phyloP scores from a whole-genome alignment of 1,140 invertebrate genomes.

The Drosophila parabipectinata region DNA sequence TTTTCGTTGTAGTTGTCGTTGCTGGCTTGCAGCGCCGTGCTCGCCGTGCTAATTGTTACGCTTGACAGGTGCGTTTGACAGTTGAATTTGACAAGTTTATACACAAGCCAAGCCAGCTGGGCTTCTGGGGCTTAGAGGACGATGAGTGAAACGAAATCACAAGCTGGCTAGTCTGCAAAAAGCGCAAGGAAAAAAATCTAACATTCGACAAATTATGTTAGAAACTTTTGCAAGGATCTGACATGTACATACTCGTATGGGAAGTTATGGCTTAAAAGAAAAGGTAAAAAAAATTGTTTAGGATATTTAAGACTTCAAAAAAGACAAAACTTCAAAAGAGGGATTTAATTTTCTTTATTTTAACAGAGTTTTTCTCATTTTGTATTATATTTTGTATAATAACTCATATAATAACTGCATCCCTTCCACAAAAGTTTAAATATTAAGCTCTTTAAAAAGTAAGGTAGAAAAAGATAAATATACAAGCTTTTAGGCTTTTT shows the following conservation, averaged over 20 bases:
- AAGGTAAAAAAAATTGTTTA: no score
- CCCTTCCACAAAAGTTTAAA: no score
- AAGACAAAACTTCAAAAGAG: no score
- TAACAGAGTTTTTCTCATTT: no score
- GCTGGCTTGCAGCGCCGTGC: conserved; percentile 47
- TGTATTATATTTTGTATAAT: no score
- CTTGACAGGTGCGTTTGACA: conserved; percentile 80
- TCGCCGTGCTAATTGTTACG: conserved; percentile 77
- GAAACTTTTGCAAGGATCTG: conserved; percentile 46
- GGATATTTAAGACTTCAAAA: neutral
- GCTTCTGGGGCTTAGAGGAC: conserved; percentile 19
- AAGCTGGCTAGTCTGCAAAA: conserved; percentile 10
- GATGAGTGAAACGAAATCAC: conserved; percentile 17
- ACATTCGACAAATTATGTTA: conserved; percentile 35
- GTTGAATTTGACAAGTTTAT: conserved; percentile 73
- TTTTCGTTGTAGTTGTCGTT: conserved; percentile 4
- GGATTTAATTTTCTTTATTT: no score
- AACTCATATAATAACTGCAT: no score
- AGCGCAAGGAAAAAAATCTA: neutral
- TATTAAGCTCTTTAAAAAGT: no score
- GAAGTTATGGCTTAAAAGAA: no score
- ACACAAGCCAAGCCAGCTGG: conserved; percentile 35
- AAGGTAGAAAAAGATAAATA: no score
- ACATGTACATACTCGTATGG: conserved; percentile 21
- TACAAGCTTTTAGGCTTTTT: no score